Conservation (phyloP, 2,888 invertebrate species). For the Stictocephala bisonia region DNA sequence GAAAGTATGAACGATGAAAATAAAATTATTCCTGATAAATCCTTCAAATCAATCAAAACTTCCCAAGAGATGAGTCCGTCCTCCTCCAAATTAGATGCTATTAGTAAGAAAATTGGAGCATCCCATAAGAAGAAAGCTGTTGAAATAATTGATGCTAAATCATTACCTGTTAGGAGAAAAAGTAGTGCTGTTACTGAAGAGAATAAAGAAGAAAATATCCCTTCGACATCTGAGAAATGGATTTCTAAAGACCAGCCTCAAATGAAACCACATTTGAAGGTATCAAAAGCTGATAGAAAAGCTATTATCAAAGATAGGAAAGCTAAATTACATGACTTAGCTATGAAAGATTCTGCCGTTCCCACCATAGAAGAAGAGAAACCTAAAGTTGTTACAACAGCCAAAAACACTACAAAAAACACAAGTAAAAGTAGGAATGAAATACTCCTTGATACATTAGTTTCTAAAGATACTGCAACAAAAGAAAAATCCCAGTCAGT, state of each 20-base stretch:
- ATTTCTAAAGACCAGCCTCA: neutral
- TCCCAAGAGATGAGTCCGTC: too few relatives aligned
- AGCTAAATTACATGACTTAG: neutral
- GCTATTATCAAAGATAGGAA: constrained; percentile 5
- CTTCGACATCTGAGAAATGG: neutral
- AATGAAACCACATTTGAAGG: neutral
- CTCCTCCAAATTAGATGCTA: neutral
- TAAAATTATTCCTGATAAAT: neutral
- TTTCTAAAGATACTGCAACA: neutral
- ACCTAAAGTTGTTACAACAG: neutral
- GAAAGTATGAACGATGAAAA: constrained; percentile 1
- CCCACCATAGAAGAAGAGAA: neutral
- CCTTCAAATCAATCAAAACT: neutral
- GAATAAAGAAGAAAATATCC: neutral
- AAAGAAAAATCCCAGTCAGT: neutral
- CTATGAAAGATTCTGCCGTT: neutral
- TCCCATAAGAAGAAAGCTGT: neutral
- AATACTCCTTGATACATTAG: neutral
- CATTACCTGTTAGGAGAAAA: neutral
- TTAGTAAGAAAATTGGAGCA: constrained; percentile 1
- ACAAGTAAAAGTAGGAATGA: neutral
- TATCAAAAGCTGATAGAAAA: neutral
- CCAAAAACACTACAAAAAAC: neutral
- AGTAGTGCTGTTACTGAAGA: neutral
- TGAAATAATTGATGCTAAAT: constrained; percentile 2